These are phyloP conservation scores for Rhynchomys soricoides DNA, from an alignment of 2,113 vertebrate genomes.

Conservation along the genomic window DNA sequence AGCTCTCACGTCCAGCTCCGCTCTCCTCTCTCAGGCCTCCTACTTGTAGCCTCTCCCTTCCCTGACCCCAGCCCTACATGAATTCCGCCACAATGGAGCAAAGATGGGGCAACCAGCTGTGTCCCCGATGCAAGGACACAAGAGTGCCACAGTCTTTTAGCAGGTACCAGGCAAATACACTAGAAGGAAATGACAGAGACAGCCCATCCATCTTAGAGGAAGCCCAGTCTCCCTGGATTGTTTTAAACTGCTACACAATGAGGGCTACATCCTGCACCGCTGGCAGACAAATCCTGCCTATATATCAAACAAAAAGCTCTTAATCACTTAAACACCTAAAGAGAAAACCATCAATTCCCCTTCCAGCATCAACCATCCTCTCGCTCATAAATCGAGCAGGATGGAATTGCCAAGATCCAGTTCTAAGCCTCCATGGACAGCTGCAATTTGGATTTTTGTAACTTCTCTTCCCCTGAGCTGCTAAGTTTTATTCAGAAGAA, in stretches of 20 bases:
- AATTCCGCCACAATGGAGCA: not conserved
- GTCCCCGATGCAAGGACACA: not conserved
- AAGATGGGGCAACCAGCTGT: not conserved
- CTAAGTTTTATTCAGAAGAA: constrained; percentile 2
- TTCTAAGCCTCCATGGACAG: not conserved
- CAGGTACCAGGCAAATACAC: constrained; percentile 7
- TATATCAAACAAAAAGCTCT: constrained; percentile 71
- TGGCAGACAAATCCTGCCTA: constrained; percentile 62
- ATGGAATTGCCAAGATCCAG: constrained; percentile 20
- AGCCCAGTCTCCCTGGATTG: not conserved
- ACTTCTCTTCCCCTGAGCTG: not conserved
- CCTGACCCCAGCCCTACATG: not conserved
- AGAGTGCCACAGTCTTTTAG: not conserved
- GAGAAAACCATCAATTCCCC: constrained; percentile 61
- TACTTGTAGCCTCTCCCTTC: not conserved
- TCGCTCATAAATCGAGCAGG: constrained; percentile 46
- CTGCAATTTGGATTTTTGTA: constrained; percentile 34
- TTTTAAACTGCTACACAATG: not conserved
- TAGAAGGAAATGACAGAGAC: not conserved
- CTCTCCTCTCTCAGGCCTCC: no score
- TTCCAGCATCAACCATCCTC: not conserved
- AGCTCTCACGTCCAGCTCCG: not conserved
- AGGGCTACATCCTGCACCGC: constrained; percentile 46
- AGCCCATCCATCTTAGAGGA: constrained; percentile 46
- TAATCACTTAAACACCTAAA: constrained; percentile 72